A percentile compares a stretch with the other conserved stretches of the same genome.
phyloP scores from a whole-genome alignment of 2,113 vertebrate species.

The Hylia prasina region DNA sequence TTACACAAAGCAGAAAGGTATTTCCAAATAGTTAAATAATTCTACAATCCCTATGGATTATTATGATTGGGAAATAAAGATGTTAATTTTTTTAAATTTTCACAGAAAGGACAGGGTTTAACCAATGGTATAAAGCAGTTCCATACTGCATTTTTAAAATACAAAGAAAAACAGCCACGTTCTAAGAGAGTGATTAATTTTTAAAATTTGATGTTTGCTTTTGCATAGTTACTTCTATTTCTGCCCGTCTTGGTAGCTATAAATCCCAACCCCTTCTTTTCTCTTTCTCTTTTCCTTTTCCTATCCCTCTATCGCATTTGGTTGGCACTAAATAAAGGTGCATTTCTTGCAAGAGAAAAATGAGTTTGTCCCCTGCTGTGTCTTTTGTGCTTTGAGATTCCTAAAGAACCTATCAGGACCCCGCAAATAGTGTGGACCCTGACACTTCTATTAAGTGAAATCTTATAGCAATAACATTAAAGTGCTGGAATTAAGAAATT shows the following conservation, averaged over 20 bases:
- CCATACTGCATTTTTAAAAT: neutral
- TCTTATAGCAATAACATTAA: neutral
- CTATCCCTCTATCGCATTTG: no score
- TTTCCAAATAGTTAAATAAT: neutral
- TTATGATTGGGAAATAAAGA: neutral
- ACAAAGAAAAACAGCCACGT: fast-evolving
- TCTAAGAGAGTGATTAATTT: neutral
- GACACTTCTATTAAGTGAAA: neutral
- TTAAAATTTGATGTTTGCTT: neutral
- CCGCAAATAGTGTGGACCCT: no score
- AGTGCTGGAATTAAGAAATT: neutral
- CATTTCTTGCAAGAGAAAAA: no score
- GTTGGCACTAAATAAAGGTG: no score
- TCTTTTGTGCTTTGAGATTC: no score
- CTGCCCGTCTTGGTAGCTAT: no score
- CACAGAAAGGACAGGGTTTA: neutral
- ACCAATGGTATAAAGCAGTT: neutral
- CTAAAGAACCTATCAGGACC: no score
- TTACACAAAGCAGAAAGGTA: neutral
- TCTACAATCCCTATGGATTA: neutral
- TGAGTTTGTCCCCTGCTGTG: no score
- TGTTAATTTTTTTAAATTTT: neutral
- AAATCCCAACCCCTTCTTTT: no score
- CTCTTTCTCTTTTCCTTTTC: no score
- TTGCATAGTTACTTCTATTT: neutral